Percentiles rank a stretch among this genome's conserved stretches.
These are phyloP conservation scores for Pseudomyrmex pallidus DNA, from an alignment of 1,140 invertebrate genomes.

Conservation along the genomic window DNA sequence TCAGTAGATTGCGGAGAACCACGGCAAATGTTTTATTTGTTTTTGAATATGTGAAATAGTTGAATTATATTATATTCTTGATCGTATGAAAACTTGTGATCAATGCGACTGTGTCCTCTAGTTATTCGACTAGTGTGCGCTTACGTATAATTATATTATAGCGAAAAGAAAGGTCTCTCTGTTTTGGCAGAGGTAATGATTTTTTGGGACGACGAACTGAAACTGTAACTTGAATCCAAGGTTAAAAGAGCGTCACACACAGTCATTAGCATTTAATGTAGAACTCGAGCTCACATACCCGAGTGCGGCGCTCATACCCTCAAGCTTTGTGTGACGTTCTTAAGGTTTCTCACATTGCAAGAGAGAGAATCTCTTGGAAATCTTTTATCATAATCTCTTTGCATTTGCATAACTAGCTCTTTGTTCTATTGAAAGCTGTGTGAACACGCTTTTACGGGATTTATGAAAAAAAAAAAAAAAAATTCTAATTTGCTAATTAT, in stretches of 20 bases:
- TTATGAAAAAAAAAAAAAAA: not conserved
- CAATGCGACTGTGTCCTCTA: too few species aligned
- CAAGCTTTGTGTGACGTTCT: not conserved
- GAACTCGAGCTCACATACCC: not conserved
- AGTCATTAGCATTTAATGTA: not conserved
- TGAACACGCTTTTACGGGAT: not conserved
- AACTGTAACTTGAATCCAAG: not conserved
- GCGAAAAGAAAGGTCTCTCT: too few species aligned
- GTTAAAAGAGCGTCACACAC: not conserved
- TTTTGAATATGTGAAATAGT: too few species aligned
- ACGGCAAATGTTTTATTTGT: too few species aligned
- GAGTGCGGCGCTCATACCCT: too few species aligned
- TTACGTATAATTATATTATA: too few species aligned
- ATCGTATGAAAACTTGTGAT: too few species aligned
- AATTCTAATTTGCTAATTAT: conserved; percentile 9
- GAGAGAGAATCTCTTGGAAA: not conserved
- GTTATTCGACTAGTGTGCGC: too few species aligned
- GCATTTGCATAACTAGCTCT: conserved; percentile 7
- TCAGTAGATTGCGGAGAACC: too few species aligned
- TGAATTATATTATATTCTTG: too few species aligned
- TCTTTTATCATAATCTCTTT: not conserved
- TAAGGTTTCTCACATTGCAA: conserved; percentile 37
- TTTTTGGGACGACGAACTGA: too few species aligned
- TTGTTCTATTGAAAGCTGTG: conserved; percentile 16
- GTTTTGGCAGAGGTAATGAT: too few species aligned